A percentile compares a stretch with the other conserved stretches of the same genome.
Evolutionary conservation across 2,888 invertebrate species (phyloP).

Genomic region (Pterobdella sp.): DNA sequence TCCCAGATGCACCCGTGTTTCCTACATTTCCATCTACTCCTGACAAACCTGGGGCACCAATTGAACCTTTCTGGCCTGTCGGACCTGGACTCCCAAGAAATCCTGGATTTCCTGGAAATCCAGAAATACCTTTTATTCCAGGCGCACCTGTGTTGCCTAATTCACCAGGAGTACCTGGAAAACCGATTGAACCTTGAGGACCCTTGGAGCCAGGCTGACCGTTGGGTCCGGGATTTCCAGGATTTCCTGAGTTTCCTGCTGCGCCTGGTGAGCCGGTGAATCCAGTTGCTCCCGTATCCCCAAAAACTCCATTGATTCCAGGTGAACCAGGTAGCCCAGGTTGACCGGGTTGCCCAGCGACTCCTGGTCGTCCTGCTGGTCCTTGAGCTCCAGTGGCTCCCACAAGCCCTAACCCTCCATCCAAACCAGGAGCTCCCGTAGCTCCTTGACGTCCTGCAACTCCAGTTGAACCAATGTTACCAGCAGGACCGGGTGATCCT

Average conservation of each 20-base stretch:
- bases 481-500: not conserved
- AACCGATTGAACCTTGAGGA: not conserved
- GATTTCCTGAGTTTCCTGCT: not conserved
- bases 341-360: not conserved
- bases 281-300: not conserved
- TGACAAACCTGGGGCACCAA: not conserved
- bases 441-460: not conserved
- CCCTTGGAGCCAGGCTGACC: not conserved
- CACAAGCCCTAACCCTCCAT: not conserved
- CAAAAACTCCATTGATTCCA: not conserved
- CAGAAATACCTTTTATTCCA: not conserved
- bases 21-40: not conserved
- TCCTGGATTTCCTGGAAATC: not conserved
- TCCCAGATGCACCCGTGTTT: not conserved
- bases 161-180: not conserved
- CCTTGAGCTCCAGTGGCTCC: conserved; percentile 1
- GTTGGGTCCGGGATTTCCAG: not conserved
- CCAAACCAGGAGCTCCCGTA: not conserved
- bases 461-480: not conserved
- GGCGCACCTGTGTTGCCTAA: not conserved
- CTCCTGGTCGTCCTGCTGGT: not conserved
- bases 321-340: conserved; percentile 4
- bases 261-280: not conserved
- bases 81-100: not conserved
- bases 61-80: not conserved